Base-by-base conservation (phyloP, 2,888 invertebrate genomes). In the Crematogaster levior region DNA sequence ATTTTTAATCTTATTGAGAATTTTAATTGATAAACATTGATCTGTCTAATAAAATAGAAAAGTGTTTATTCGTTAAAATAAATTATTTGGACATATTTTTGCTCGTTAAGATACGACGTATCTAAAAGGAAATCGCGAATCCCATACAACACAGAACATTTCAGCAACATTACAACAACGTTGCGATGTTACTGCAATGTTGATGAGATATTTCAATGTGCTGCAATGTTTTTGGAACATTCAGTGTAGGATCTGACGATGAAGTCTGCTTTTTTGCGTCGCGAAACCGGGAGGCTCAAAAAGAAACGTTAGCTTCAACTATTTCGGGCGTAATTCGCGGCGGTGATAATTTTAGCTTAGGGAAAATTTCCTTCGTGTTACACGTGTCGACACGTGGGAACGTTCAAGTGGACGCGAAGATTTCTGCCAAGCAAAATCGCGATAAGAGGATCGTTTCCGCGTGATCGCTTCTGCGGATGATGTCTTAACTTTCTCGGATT, bases 401-500 rank as follows among this genome's bases (percentile, higher is more conserved):
- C 12, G 43, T 6, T 58, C 30, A 30, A n/a, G 21, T n/a, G n/a
- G n/a, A n/a, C n/a, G 43, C 5, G 48, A 48, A 43, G 21, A 46
- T 9, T 21, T 53, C 15, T 7, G 34, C 5, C 24, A 15, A 43
- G 21, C 21, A 9, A 15, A 1, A 53, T 75, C 43, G 34, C 66
- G 53, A 77, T 77, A 66, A 56, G 21, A 21, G 12, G 12, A 40
- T 15, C 40, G 5, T 56, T 48, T 65, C 34, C 30, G 46, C 46
- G 34, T 18, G 21, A 61, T 34, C 6, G 18, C 56, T 15, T 18
- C 40, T 43, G 24, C 34, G 37, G n/a, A 21, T 43, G 68, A 77
- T 68, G 77, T 56, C 66, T 77, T 56, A 65, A 77, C 77, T 77
- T 77, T 77, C 77, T 66, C 56, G 68, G 24, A 77, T 56, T 77